Conservation (phyloP, 2,888 invertebrate genomes). For the Cordylochernes scorpioides region DNA sequence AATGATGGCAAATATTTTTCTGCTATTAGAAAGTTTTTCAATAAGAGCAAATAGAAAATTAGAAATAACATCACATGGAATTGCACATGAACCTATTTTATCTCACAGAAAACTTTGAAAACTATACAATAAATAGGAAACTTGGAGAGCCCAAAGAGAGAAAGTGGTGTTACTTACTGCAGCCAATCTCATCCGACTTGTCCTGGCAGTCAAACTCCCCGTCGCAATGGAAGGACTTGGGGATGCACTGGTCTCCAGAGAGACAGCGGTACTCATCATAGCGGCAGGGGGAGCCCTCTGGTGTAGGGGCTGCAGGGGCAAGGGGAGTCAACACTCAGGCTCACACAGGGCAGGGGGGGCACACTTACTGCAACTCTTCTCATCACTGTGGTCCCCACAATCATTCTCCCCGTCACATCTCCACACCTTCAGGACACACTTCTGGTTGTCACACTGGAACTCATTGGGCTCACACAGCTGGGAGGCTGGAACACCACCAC, state of each 20-base stretch:
- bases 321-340: no score
- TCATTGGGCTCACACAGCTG: conserved; percentile 76
- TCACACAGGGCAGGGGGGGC: neutral
- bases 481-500: no score
- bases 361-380: conserved; percentile 39
- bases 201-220: conserved; percentile 48
- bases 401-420: conserved; percentile 75
- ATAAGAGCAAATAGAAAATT: no score
- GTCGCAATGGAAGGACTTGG: conserved; percentile 81
- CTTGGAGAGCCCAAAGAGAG: no score
- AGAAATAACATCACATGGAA: no score
- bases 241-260: conserved; percentile 54
- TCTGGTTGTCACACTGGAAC: conserved; percentile 58
- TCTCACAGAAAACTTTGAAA: no score
- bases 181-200: conserved; percentile 30
- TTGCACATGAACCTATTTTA: no score
- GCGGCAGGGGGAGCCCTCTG: conserved; percentile 30
- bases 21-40: no score
- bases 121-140: no score
- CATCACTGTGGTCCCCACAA: conserved; percentile 71
- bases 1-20: no score
- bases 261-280: conserved; percentile 52
- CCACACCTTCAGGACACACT: conserved; percentile 77
- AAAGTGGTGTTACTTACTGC: no score
- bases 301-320: conserved; percentile 8